These are phyloP conservation scores for Podarcis muralis DNA, from an alignment of 2,113 vertebrate genomes.

Conservation along the genomic window DNA sequence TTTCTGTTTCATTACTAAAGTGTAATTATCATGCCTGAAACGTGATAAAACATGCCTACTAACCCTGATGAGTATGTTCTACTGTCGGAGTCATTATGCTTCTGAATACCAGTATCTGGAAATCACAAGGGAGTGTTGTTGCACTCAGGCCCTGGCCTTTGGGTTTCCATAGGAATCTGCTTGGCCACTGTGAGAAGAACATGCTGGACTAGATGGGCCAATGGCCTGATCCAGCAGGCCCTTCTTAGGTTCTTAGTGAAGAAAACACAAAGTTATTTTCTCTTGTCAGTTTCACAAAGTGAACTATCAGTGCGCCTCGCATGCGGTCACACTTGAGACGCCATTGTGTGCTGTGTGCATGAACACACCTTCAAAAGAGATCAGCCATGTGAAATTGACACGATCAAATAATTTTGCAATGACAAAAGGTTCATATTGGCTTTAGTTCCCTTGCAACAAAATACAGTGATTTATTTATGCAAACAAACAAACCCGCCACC, in stretches of 20 bases:
- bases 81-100: no score
- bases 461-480: background rate
- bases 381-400: background rate
- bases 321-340: background rate
- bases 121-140: no score
- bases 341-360: background rate
- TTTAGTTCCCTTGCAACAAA: background rate
- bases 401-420: background rate
- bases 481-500: background rate
- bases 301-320: rapidly evolving
- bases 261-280: rapidly evolving
- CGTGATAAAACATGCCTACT: background rate
- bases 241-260: background rate
- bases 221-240: no score
- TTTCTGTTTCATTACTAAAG: no score
- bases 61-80: no score
- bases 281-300: rapidly evolving
- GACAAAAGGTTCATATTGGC: background rate
- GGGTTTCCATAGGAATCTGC: no score
- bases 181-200: no score
- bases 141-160: no score
- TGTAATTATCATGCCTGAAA: background rate
- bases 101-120: no score
- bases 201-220: no score
- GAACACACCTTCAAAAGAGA: background rate